Percentiles rank a stretch among this genome's conserved stretches.
Conservation (phyloP, 2,888 invertebrate species). For the Zeuzera pyrina region DNA sequence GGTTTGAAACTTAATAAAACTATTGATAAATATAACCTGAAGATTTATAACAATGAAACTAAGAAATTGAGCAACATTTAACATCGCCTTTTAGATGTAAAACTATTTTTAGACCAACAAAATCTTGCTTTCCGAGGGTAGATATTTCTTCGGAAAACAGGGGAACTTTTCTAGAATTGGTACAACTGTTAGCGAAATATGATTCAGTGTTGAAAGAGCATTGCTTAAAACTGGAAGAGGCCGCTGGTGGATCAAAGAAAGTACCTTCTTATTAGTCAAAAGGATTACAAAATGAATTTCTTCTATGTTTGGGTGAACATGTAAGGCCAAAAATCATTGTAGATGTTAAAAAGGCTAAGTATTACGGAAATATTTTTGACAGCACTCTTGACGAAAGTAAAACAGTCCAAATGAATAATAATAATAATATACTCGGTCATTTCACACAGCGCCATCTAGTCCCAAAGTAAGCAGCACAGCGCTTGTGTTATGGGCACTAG, state of each 20-base stretch:
- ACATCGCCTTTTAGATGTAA: constrained; percentile 6
- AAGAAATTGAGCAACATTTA: constrained; percentile 4
- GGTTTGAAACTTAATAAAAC: too few species aligned
- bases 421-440: too few species aligned
- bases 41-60: background rate
- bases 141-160: constrained; percentile 1
- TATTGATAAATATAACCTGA: background rate
- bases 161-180: constrained; percentile 9
- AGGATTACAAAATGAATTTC: constrained; percentile 7
- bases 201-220: constrained; percentile 8
- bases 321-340: too few species aligned
- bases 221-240: constrained; percentile 7
- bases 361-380: too few species aligned
- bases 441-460: too few species aligned
- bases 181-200: constrained; percentile 9
- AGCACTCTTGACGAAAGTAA: too few species aligned
- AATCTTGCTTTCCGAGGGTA: constrained; percentile 5
- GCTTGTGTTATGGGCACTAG: too few species aligned
- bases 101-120: constrained; percentile 5
- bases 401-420: too few species aligned
- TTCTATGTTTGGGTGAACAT: constrained; percentile 4
- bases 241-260: constrained; percentile 7
- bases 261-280: constrained; percentile 5
- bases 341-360: too few species aligned
- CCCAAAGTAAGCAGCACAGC: too few species aligned